phyloP scores from a whole-genome alignment of 2,113 vertebrate genomes.

The Cacatua alba region DNA sequence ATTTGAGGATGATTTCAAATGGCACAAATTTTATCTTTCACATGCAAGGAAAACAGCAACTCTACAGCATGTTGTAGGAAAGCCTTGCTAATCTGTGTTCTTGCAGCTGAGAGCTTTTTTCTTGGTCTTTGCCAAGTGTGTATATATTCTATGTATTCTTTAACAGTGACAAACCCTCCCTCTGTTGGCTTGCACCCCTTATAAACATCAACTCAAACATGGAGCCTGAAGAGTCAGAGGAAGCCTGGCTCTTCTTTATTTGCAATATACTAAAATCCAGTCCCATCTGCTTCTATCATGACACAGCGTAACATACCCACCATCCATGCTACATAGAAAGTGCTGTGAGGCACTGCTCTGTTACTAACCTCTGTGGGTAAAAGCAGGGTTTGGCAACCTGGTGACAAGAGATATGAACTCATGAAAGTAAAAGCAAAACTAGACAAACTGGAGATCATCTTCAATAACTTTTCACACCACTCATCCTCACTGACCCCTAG shows the following conservation, averaged over 20 bases:
- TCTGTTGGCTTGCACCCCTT: neutral
- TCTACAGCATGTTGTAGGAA: neutral
- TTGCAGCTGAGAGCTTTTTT: neutral
- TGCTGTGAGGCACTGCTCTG: no score
- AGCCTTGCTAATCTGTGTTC: neutral
- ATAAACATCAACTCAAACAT: neutral
- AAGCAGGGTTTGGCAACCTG: neutral
- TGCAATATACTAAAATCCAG: neutral
- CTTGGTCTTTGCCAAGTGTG: neutral
- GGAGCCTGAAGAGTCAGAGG: neutral
- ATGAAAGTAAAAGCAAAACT: neutral
- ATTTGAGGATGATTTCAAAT: neutral
- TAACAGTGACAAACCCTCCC: neutral
- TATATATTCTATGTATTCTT: neutral
- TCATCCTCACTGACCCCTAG: neutral
- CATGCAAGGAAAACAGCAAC: neutral
- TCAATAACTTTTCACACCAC: neutral
- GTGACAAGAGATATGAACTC: accelerated
- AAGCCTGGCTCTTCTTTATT: neutral
- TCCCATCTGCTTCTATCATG: neutral
- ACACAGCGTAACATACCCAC: neutral
- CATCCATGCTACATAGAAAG: accelerated
- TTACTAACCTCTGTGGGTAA: neutral
- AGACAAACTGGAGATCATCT: neutral
- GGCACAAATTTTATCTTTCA: neutral